Conservation (phyloP, 1,140 invertebrate genomes). For the Bilobella aurantiaca region DNA sequence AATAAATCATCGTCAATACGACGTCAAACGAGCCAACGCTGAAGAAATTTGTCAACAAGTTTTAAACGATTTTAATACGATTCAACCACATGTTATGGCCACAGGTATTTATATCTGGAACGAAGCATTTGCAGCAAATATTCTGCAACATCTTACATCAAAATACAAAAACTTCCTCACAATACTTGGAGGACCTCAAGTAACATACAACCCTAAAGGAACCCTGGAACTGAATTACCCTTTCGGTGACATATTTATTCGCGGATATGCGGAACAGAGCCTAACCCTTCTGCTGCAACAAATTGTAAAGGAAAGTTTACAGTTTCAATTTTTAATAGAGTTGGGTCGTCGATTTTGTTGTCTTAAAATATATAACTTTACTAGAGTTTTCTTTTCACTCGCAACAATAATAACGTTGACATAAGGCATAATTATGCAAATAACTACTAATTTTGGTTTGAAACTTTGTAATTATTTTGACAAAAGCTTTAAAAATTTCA, state of each 20-base stretch:
- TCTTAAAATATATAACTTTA: too few species aligned
- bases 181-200: not conserved
- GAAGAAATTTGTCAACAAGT: not conserved
- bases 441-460: too few species aligned
- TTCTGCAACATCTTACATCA: not conserved
- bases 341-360: too few species aligned
- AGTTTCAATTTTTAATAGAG: too few species aligned
- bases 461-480: too few species aligned
- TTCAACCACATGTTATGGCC: slow-evolving; percentile 1
- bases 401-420: too few species aligned
- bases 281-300: not conserved
- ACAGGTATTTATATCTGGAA: slow-evolving; percentile 15
- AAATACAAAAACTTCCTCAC: not conserved
- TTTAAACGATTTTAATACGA: not conserved
- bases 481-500: too few species aligned
- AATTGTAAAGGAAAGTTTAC: too few species aligned
- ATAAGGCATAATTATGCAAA: too few species aligned
- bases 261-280: not conserved
- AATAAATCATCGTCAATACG: slow-evolving; percentile 12
- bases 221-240: slow-evolving; percentile 5
- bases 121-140: not conserved
- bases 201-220: not conserved
- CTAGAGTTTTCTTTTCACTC: too few species aligned
- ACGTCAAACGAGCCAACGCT: slow-evolving; percentile 1
- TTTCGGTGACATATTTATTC: slow-evolving; percentile 10